Base-by-base conservation (phyloP, 2,113 vertebrate species). In the Callospermophilus lateralis region DNA sequence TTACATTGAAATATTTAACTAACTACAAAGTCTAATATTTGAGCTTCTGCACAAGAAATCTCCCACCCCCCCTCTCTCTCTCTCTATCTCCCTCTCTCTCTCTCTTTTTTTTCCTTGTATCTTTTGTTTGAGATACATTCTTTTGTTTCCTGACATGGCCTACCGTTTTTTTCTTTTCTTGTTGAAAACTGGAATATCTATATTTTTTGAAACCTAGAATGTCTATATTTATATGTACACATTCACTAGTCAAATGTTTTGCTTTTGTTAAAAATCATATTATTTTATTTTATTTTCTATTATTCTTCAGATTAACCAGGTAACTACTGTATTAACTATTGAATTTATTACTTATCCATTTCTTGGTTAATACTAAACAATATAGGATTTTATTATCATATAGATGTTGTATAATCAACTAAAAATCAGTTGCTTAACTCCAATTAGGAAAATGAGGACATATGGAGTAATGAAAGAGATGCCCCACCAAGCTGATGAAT, bases 171-270 rank as follows among this genome's bases (percentile, higher is more conserved):
- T 26, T 63, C 24, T 63, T 63, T 63, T 26, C 8, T 9, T 63
- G 9, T 63, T 10, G 32, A n/a, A 53, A n/a, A n/a, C 10, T n/a
- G 30, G 2, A 55, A 55, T 79, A 79, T 55, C 4, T 55, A n/a
- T 20, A 26, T 78, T 34, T 53, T 10, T 55, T n/a, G 77, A n/a
- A 53, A n/a, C 24, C 19, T 24, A 20, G 5, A 55, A 24, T 79
- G 53, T 79, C 2, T 55, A n/a, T 19, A 22, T 53, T 32, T 53
- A 12, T 12, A n/a, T 70, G 5, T 48, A 55, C 9, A n/a, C 48
- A 4, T 0, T 4, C 2, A 12, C 32, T 34, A 8, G 10, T 20
- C 4, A 53, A 32, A 4, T 11, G 3, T 4, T 1, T 53, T 78
- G 16, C 34, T 20, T 17, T 53, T 78, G 17, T 78, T 78, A 53